phyloP scores from a whole-genome alignment of 2,797 vertebrate genomes.

The Muscicapa striata region DNA sequence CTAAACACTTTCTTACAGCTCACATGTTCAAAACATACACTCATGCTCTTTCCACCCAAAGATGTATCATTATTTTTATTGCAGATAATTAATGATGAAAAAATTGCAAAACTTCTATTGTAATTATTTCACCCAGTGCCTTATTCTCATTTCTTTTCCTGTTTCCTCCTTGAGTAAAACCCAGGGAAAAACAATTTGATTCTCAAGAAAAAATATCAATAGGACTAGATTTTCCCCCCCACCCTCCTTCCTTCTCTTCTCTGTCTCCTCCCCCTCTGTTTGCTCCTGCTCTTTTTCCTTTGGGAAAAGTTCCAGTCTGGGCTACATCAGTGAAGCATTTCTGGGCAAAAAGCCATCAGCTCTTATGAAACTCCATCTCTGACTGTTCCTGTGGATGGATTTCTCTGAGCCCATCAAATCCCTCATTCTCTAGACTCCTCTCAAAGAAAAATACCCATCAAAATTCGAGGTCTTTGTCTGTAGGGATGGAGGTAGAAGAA shows the following conservation, averaged over 20 bases:
- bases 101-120: neutral
- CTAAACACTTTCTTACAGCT: neutral
- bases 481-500: neutral
- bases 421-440: neutral
- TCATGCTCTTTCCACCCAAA: neutral
- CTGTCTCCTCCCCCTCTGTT: neutral
- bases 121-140: accelerated
- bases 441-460: neutral
- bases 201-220: neutral
- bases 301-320: slow-evolving; percentile 38
- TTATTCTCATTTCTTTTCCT: neutral
- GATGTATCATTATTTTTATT: neutral
- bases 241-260: neutral
- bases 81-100: neutral
- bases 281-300: slow-evolving; percentile 5
- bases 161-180: neutral
- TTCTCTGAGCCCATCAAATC: neutral
- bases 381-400: neutral
- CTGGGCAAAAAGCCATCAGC: slow-evolving; percentile 51
- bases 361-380: slow-evolving; percentile 12
- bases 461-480: neutral
- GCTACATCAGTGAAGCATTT: slow-evolving; percentile 29
- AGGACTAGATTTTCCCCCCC: accelerated
- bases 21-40: neutral
- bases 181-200: neutral